Base-by-base conservation (phyloP, 2,888 invertebrate species). In the Cosmopolites sordidus region DNA sequence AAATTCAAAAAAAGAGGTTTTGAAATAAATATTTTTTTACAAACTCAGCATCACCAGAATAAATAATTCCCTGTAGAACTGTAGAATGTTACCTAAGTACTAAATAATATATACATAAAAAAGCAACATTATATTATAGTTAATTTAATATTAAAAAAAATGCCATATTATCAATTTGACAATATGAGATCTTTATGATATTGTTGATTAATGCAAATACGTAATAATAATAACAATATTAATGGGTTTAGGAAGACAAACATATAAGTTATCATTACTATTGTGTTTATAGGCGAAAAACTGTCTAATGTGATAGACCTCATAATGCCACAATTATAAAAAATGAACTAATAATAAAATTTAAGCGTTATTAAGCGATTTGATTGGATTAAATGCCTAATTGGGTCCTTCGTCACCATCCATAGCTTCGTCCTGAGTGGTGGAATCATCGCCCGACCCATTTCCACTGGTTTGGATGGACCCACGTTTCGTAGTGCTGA, bases 401-500 rank as follows among this genome's bases (percentile, higher is more conserved):
- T 79, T 80, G 59, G 77, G 76, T 59, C 75, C 76, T 60, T 87
- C 87, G 66, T 87, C 86, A 67, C 84, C 86, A 72, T 87, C 87
- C 73, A 84, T 79, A 65, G 85, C 83, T 69, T 88, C 87, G 73
- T 87, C 84, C 74, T 86, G 86, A 62, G 85, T 84, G 69, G 84
- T 79, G 54, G 85, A 85, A 73, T 87, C 87, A 73, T 87, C 87
- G 6, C 86, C 87, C 40, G 85, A 85, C 60, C 84, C 85, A 60
- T 74, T 73, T 37, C 74, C 79, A 69, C 74, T 70, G 39, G 79
- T 77, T 16, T 84, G 80, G 42, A 87, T 79, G 2, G 87, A 86
- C 29, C 84, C 80, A 51, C 88, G 82, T 75, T 87, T 86, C 38
- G 73, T 66, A 62, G 82, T 78, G 64, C 84, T 80, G 30, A 83